Evolutionary conservation across 2,797 vertebrate species (phyloP).

Genomic region (Taenioides sp.): DNA sequence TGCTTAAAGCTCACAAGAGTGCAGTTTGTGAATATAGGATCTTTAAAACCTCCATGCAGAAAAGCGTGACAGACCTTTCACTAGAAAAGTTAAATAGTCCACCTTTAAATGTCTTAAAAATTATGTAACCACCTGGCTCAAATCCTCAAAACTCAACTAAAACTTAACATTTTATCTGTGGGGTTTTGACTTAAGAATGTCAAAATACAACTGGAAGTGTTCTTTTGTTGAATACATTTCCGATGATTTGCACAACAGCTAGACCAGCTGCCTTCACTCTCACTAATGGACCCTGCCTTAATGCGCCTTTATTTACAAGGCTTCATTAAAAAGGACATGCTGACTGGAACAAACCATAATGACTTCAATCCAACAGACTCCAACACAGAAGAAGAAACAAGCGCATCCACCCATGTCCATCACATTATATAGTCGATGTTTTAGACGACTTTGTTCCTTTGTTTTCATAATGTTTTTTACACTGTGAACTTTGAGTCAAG

Average conservation of each 20-base stretch:
- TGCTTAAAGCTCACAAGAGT: no score
- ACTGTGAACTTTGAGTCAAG: neutral
- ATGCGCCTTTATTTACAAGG: conserved; percentile 37
- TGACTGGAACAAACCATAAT: conserved; percentile 36
- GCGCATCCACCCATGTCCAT: conserved; percentile 11
- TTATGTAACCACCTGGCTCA: neutral
- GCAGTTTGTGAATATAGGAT: no score
- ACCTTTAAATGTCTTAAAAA: no score
- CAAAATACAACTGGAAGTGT: neutral
- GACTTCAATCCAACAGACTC: conserved; percentile 21
- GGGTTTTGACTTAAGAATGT: neutral
- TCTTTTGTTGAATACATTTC: neutral
- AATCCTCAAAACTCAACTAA: conserved; percentile 16
- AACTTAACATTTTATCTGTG: neutral
- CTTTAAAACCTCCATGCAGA: no score
- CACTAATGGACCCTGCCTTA: conserved; percentile 43
- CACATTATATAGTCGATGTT: neutral
- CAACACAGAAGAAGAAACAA: conserved; percentile 41
- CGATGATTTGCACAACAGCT: conserved; percentile 18
- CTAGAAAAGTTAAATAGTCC: no score
- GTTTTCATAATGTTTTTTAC: no score
- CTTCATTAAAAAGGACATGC: conserved; percentile 30
- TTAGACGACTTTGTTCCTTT: neutral
- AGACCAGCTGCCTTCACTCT: conserved; percentile 45
- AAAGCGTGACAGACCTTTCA: no score